Evolutionary conservation across 2,797 vertebrate species (phyloP).

Genomic region (Lepilemur ruficaudatus): DNA sequence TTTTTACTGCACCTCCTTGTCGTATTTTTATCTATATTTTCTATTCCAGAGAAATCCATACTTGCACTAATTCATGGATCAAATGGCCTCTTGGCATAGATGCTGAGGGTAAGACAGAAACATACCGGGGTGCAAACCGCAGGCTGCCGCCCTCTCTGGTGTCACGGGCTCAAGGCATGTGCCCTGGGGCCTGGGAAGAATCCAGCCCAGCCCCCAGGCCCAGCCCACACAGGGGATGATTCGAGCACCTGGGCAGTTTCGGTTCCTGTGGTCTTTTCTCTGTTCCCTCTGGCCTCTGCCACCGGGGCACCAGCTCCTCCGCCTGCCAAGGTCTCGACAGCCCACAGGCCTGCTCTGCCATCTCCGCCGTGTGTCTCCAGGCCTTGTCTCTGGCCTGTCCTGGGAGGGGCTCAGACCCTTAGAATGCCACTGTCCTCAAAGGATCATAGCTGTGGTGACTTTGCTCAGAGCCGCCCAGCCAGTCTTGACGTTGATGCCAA

Average conservation of each 20-base stretch:
- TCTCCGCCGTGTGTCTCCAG: neutral
- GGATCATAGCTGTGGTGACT: rapidly evolving
- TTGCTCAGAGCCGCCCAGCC: neutral
- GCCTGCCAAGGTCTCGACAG: neutral
- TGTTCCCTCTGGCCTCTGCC: constrained; percentile 1
- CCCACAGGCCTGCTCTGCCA: rapidly evolving
- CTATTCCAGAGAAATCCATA: neutral
- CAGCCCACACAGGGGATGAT: neutral
- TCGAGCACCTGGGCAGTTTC: neutral
- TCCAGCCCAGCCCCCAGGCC: neutral
- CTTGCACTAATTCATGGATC: neutral
- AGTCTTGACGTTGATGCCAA: neutral
- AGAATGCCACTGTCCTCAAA: neutral
- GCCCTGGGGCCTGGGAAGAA: neutral
- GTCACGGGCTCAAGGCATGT: neutral
- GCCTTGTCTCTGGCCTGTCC: neutral
- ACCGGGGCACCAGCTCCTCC: neutral
- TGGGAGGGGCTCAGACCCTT: neutral
- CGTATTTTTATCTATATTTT: neutral
- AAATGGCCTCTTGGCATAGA: neutral
- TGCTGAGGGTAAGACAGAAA: neutral
- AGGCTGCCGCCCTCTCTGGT: neutral
- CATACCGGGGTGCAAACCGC: rapidly evolving
- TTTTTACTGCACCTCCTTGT: neutral
- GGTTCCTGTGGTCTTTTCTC: constrained; percentile 70